Base-by-base conservation (phyloP, 2,888 invertebrate genomes). In the Eumerus sabulonum region DNA sequence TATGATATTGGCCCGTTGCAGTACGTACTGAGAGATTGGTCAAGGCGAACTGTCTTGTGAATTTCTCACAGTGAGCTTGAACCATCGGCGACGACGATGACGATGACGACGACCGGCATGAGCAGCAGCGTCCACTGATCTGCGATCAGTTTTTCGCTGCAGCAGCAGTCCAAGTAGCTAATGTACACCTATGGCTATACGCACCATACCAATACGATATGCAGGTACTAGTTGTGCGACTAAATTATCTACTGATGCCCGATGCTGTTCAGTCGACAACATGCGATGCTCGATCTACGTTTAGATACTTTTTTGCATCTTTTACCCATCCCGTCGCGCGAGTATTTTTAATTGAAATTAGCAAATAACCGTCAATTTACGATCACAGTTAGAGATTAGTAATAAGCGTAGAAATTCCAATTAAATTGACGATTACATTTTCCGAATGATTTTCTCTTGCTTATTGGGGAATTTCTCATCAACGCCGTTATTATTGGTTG, bases 261-360 rank as follows among this genome's bases (percentile, higher is more conserved):
- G 57, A 59, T n/a, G 62, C 45, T 63, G 73, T 67, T 79, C 77
- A 70, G 64, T 54, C 64, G 74, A 45, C 79, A 68, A 79, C 79
- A 74, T 79, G 79, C 63, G 73, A 79, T 79, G 79, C 73, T 79
- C 68, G 79, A 79, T 79, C 73, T 79, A 40, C 56, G 64, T 56
- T 59, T 68, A 59, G 73, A 79, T 79, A 79, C 17, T 9, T 66
- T 27, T 7, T 60, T 66, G 50, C 57, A 50, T 51, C 44, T 56
- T 50, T 45, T 50, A 9, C 38, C 9, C 9, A n/a, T 53, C 47
- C 35, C 35, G n/a, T 11, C 18, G n/a, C 45, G 14, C 54, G 47
- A 70, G 73, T 56, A 56, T 79, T 79, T 79, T 79, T 79, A 79
- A 74, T 79, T 79, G 79, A 79, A 79, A 79, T 79, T 79, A 79